These are phyloP conservation scores for Syritta pipiens DNA, from an alignment of 2,888 invertebrate species.

Conservation along the genomic window DNA sequence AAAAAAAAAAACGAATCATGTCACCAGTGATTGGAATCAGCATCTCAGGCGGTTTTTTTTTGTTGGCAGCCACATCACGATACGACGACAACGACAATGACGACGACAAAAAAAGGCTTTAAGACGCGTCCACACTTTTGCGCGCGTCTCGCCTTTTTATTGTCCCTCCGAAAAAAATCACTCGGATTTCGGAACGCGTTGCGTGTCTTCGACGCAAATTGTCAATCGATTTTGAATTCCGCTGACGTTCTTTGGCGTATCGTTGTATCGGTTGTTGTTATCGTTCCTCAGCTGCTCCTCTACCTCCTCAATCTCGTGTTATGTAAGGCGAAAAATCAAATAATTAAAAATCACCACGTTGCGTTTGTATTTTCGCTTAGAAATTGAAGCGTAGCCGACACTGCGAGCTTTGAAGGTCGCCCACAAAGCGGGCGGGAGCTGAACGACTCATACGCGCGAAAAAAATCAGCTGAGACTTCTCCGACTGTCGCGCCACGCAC, in stretches of 20 bases:
- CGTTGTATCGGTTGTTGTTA: background rate
- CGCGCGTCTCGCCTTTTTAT: constrained; percentile 8
- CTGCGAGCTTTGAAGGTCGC: constrained; percentile 40
- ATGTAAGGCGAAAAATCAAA: constrained; percentile 37
- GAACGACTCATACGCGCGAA: constrained; percentile 1
- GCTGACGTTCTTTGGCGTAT: constrained; percentile 17
- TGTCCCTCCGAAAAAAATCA: background rate
- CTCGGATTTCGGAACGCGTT: background rate
- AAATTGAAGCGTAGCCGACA: background rate
- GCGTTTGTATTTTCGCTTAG: background rate
- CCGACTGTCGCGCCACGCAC: constrained; percentile 27
- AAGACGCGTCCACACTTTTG: background rate
- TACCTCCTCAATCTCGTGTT: background rate
- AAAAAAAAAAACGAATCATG: constrained; percentile 8
- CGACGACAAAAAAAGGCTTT: too few relatives aligned
- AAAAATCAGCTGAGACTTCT: constrained; percentile 36
- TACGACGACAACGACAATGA: too few relatives aligned
- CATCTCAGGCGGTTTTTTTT: constrained; percentile 7
- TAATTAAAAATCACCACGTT: constrained; percentile 5
- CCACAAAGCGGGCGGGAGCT: background rate
- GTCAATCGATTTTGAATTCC: constrained; percentile 45
- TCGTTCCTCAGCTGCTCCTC: background rate
- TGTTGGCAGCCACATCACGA: background rate
- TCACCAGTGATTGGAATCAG: constrained; percentile 56
- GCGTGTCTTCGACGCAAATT: constrained; percentile 27